Percentiles rank a stretch among this genome's conserved stretches.
Evolutionary conservation across 2,888 invertebrate species (phyloP).

Genomic region (Homarus gammarus): DNA sequence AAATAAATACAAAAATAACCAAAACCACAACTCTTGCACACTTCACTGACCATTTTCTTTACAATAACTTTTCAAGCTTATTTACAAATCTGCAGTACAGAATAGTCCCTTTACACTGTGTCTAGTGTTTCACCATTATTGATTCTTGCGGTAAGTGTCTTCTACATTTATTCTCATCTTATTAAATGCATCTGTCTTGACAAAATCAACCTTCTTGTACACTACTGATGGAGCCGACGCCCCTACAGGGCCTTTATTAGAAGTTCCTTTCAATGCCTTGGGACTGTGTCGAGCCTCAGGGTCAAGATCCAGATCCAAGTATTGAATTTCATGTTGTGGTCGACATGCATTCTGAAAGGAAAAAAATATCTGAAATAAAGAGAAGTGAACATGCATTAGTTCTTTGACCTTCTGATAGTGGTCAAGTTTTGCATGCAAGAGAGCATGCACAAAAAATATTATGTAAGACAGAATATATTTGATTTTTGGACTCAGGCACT

Average conservation of each 20-base stretch:
- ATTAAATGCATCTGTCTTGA: constrained; percentile 95
- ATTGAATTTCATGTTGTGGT: constrained; percentile 71
- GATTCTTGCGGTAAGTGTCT: constrained; percentile 75
- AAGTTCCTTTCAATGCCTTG: constrained; percentile 21
- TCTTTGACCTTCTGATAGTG: neutral
- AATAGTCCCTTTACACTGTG: neutral
- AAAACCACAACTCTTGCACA: neutral
- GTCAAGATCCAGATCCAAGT: constrained; percentile 74
- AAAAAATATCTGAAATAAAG: constrained; percentile 63
- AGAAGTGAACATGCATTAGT: constrained; percentile 17
- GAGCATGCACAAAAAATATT: neutral
- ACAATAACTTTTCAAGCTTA: constrained; percentile 5
- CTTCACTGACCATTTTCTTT: neutral
- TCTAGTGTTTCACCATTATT: constrained; percentile 29
- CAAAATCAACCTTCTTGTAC: constrained; percentile 95
- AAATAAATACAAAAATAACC: neutral
- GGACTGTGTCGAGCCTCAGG: constrained; percentile 50
- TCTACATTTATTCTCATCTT: constrained; percentile 90
- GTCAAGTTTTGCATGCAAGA: constrained; percentile 4
- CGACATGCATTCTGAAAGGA: constrained; percentile 42
- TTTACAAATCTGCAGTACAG: neutral
- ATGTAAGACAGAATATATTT: too few relatives aligned
- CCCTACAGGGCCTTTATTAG: constrained; percentile 29
- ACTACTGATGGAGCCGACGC: constrained; percentile 81
- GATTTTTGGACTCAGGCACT: too few relatives aligned